Base-by-base conservation (phyloP, 2,888 invertebrate genomes). In the Tetramorium bicarinatum region DNA sequence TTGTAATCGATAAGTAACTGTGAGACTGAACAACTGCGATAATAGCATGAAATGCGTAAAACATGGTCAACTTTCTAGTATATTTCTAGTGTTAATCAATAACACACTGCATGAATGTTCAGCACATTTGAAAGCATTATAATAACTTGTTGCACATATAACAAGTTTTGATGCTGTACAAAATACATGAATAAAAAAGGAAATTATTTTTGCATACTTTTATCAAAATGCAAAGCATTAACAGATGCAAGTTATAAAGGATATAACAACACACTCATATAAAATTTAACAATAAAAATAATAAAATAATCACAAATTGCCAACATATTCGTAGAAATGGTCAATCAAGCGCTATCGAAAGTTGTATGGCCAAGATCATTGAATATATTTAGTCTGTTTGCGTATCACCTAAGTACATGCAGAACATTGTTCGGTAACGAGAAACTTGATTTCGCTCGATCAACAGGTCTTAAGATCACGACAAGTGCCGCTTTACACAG, bases 381-480 rank as follows among this genome's bases (percentile, higher is more conserved):
- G 80, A 84, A 80, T 81, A 84, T 84, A 74, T 69, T 87, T 34
- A 34, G 3, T 34, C 29, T 83, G 87, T 86, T 83, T 84, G 74
- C 75, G 76, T 87, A 81, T 81, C 25, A 44, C 62, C 79, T 21
- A 62, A 76, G 38, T 84, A 75, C 85, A 86, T 85, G 83, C 85
- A 82, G 81, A 81, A 87, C 89, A 88, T 84, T 88, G 89, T 88
- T 85, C 87, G 81, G 66, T 69, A 76, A 90, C 82, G 83, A 85
- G 87, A 29, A 83, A 77, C 86, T 83, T 82, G 86, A 90, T 91
- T 85, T 80, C 81, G 71, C 71, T 79, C 74, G 88, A 87, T 91
- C 91, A 91, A 91, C 91, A 91, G 90, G 91, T 91, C 89, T 90
- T 87, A 87, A 88, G 89, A 90, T 89, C 85, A 81, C 77, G 75